Evolutionary conservation across 2,797 vertebrate genomes (phyloP), one percentile per base, ranked within the genome.

Genomic region (Neomorphus geoffroyi): DNA sequence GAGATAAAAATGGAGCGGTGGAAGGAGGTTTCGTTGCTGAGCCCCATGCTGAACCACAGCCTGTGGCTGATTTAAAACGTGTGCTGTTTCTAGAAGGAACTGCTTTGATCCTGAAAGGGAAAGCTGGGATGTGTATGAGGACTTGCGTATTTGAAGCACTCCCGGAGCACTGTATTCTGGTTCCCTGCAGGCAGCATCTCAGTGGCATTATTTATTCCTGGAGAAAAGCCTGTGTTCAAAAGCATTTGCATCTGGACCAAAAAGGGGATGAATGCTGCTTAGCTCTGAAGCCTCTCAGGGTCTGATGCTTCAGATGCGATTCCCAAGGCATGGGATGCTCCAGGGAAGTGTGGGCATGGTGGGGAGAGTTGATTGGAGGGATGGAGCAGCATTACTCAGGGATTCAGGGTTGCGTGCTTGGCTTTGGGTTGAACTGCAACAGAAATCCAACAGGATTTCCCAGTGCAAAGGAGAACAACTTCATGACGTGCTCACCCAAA

Each of bases 271-370:
- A 41, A n/a, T 0, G 1, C 32, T 0, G 0, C 51, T 79, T 30
- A 51, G 17, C 28, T 84, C 65, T 41, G 73, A 43, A 79, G 18
- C 39, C 7, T 60, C 14, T 80, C 54, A 6, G 4, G 4, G 16
- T 51, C 65, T 46, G 45, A 22, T 48, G 33, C 60, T 73, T 58
- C 78, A 10, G 3, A 6, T 27, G 58, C 77, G 30, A 32, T 6
- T 28, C 11, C 11, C 2, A 3, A 53, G 35, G 18, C 2, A 2
- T 2, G 2, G 51, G 51, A 33, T 80, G 73, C 35, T 58, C 14
- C 1, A 0, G 3, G 9, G 17, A 37, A 57, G 18, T 0, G 0
- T 2, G 4, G n/a, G 23, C 66, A 48, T 2, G 2, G 43, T 3
- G 1, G 26, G 30, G 23, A 26, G 12, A 43, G 39, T 0, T 3